Evolutionary conservation across 2,797 vertebrate species (phyloP).

Genomic region (Pachyuromys duprasi): DNA sequence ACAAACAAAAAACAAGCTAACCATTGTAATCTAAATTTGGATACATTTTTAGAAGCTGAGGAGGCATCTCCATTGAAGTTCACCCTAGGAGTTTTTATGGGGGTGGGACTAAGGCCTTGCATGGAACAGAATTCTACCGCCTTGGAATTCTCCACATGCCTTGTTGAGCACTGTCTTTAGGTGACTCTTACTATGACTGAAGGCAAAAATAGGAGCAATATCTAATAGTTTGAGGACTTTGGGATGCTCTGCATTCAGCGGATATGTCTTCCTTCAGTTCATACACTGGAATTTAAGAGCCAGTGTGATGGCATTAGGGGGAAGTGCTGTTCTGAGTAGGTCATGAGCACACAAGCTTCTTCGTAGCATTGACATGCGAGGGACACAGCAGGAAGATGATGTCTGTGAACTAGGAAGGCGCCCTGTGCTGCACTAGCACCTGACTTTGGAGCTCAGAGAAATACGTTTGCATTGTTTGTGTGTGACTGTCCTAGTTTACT

Average conservation of each 20-base stretch:
- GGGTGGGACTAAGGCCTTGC: not conserved
- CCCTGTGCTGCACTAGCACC: not conserved
- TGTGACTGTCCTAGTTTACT: not conserved
- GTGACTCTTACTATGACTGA: not conserved
- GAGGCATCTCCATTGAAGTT: not conserved
- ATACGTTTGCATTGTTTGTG: not conserved
- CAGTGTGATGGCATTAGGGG: not conserved
- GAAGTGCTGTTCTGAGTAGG: too few species aligned
- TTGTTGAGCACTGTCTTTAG: not conserved
- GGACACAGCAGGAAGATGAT: not conserved
- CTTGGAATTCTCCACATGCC: not conserved
- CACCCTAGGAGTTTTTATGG: not conserved
- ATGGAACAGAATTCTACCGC: not conserved
- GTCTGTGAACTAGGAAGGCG: not conserved
- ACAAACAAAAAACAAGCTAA: not conserved
- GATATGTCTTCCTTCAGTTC: not conserved
- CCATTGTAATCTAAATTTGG: not conserved
- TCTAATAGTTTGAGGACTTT: not conserved
- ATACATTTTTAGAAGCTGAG: not conserved
- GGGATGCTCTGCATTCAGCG: not conserved
- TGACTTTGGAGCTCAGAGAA: not conserved
- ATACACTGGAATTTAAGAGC: not conserved
- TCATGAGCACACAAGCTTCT: not conserved
- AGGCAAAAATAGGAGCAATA: not conserved
- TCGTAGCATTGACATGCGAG: not conserved